A percentile compares a stretch with the other conserved stretches of the same genome.
phyloP scores from a whole-genome alignment of 1,140 invertebrate species.

The Apolygus lucorum region DNA sequence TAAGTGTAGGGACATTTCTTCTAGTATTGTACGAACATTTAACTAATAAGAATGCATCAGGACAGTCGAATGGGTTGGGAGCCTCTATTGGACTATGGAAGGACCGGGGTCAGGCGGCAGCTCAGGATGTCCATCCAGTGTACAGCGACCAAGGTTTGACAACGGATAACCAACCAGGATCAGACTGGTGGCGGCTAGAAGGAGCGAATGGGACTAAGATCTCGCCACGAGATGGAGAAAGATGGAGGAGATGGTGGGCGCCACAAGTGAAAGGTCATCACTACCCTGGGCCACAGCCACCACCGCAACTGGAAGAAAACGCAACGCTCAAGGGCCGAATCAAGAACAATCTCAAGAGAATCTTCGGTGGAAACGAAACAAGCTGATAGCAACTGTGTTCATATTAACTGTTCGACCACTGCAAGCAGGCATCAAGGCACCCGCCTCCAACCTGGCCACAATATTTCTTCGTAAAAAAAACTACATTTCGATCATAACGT shows the following conservation, averaged over 20 bases:
- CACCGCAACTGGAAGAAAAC: not conserved
- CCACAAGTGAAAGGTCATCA: not conserved
- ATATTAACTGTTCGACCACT: too few relatives aligned
- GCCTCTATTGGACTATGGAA: not conserved
- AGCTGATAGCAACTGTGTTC: too few relatives aligned
- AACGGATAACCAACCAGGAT: not conserved
- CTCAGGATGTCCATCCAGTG: not conserved
- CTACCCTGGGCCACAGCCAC: not conserved
- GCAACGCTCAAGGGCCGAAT: not conserved
- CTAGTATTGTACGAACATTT: slow-evolving; percentile 22
- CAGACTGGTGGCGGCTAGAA: not conserved
- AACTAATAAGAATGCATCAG: not conserved
- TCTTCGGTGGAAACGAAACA: not conserved
- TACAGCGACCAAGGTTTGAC: not conserved
- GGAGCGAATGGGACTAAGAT: not conserved
- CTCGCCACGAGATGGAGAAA: not conserved
- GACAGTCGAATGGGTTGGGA: not conserved
- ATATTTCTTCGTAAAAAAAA: too few relatives aligned
- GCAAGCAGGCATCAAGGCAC: too few relatives aligned
- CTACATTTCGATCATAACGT: too few relatives aligned
- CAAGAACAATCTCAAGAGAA: not conserved
- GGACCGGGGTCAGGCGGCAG: not conserved
- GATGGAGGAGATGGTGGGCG: not conserved
- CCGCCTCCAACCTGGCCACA: too few relatives aligned
- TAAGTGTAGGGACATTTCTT: slow-evolving; percentile 22